Conservation (phyloP, 2,113 vertebrate species). For the Rostratula benghalensis region DNA sequence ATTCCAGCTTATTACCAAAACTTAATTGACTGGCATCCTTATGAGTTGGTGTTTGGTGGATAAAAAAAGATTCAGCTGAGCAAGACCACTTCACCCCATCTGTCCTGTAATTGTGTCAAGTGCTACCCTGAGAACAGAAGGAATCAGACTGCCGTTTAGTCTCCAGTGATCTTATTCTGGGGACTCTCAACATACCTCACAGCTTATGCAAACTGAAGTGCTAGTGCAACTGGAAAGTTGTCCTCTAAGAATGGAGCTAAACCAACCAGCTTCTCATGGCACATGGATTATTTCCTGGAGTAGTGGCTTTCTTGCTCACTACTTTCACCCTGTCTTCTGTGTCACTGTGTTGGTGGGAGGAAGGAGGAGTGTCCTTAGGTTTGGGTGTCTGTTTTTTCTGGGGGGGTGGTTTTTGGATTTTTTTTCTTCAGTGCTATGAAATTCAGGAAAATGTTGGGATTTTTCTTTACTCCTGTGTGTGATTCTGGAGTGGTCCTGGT, state of each 20-base stretch:
- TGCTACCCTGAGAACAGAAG: background rate
- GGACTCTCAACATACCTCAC: background rate
- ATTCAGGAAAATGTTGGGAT: background rate
- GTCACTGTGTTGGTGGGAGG: background rate
- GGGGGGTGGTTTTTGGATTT: background rate
- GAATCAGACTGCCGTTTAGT: background rate
- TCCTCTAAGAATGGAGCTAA: background rate
- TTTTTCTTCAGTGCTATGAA: background rate
- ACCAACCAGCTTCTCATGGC: background rate
- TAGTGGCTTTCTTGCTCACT: background rate
- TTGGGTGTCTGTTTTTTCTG: background rate
- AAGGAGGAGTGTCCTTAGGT: background rate
- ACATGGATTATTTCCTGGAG: background rate
- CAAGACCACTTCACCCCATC: background rate
- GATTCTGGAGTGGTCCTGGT: background rate
- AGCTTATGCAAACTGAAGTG: background rate
- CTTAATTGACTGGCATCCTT: background rate
- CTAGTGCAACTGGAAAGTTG: rapidly evolving
- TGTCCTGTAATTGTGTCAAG: background rate
- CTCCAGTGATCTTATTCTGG: background rate
- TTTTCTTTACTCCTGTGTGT: background rate
- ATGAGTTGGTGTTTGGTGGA: background rate
- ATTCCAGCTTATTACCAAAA: background rate
- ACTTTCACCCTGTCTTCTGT: background rate
- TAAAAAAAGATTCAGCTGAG: background rate